A percentile compares a stretch with the other conserved stretches of the same genome.
These are phyloP conservation scores for Epiblema foenella DNA, from an alignment of 2,888 invertebrate genomes.

Conservation along the genomic window DNA sequence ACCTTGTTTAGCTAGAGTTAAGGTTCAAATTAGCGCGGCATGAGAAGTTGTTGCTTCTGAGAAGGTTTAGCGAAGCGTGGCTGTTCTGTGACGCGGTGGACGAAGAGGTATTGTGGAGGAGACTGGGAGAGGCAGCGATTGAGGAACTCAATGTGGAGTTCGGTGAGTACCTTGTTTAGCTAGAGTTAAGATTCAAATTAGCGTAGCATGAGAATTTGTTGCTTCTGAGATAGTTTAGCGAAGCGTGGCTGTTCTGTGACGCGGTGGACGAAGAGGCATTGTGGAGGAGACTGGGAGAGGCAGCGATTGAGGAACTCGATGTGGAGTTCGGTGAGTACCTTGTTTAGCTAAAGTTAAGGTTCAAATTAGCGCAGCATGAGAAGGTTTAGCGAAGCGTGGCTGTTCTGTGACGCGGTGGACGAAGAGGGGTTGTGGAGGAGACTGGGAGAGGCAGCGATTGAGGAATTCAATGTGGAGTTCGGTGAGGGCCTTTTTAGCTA, in stretches of 20 bases:
- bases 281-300: constrained; percentile 91
- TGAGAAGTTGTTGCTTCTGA: constrained; percentile 75
- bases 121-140: constrained; percentile 91
- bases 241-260: constrained; percentile 90
- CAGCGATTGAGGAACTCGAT: constrained; percentile 92
- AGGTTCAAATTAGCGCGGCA: not conserved
- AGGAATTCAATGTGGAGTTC: constrained; percentile 92
- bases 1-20: not conserved
- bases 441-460: constrained; percentile 91
- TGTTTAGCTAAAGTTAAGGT: not conserved
- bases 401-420: constrained; percentile 89
- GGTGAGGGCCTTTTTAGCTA: constrained; percentile 77
- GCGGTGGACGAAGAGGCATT: constrained; percentile 87
- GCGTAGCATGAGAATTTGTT: constrained; percentile 66
- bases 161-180: constrained; percentile 77
- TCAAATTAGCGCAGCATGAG: constrained; percentile 48
- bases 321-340: constrained; percentile 89
- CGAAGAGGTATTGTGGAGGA: constrained; percentile 88
- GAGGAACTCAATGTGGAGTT: constrained; percentile 93
- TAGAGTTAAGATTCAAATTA: not conserved
- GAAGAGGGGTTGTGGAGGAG: constrained; percentile 88
- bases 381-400: constrained; percentile 89
- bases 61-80: constrained; percentile 89
- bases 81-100: constrained; percentile 89
- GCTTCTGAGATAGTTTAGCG: constrained; percentile 85